Percentiles rank a stretch among this genome's conserved stretches.
These are phyloP conservation scores for Columba livia DNA, from an alignment of 2,113 vertebrate species.

Conservation along the genomic window DNA sequence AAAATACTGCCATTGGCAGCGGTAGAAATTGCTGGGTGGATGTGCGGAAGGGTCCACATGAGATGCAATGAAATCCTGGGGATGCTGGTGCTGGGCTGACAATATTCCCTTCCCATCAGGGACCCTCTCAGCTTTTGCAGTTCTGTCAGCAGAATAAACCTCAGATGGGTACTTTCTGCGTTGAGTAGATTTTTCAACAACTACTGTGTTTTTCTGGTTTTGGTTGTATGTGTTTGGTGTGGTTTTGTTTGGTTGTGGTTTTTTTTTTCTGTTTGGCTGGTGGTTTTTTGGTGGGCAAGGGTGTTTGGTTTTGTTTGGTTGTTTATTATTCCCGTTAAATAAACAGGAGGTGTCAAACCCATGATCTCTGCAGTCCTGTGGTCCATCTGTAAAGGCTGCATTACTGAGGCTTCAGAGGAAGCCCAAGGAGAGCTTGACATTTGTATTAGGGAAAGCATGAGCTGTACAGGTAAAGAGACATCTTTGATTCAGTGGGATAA, in stretches of 20 bases:
- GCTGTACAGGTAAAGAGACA: not conserved
- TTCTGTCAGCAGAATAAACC: not conserved
- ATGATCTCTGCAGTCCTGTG: not conserved
- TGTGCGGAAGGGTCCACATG: rapidly evolving
- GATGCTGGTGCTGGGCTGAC: not conserved
- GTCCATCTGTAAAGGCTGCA: not conserved
- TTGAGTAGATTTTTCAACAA: not conserved
- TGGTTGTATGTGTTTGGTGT: too few relatives aligned
- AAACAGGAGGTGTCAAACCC: not conserved
- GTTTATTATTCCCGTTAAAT: not conserved
- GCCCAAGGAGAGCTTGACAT: not conserved
- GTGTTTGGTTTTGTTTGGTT: too few relatives aligned
- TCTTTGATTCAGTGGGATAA: not conserved
- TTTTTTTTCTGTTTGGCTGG: not conserved
- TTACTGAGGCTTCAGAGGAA: not conserved
- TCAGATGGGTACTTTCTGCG: not conserved
- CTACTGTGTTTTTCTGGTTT: not conserved
- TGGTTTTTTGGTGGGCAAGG: too few relatives aligned
- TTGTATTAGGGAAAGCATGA: not conserved
- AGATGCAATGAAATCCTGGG: not conserved
- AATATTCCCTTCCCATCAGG: not conserved
- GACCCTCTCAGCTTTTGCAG: rapidly evolving
- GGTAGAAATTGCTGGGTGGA: not conserved
- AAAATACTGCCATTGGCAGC: not conserved
- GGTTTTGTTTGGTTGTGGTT: too few relatives aligned